Evolutionary conservation across 2,888 invertebrate species (phyloP).

Genomic region (Pachymerium ferrugineum): DNA sequence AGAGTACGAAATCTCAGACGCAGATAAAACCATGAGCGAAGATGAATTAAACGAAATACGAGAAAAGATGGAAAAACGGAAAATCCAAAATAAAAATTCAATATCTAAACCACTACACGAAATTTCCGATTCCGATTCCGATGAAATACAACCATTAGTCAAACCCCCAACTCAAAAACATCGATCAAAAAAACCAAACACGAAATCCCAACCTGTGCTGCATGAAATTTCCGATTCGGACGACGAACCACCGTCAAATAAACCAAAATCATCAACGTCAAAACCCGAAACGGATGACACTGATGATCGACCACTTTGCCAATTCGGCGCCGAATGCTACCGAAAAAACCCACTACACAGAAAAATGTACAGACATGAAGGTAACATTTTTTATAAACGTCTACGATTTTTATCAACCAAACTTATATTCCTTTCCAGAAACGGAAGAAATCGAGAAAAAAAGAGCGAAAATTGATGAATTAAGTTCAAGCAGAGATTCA

Average conservation of each 20-base stretch:
- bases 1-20: background rate
- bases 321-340: conserved; percentile 71
- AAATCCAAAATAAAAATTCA: background rate
- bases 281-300: background rate
- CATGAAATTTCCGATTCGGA: background rate
- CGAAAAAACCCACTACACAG: conserved; percentile 80
- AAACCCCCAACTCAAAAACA: too few species aligned
- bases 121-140: background rate
- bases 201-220: background rate
- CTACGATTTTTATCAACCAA: background rate
- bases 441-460: background rate
- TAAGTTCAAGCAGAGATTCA: background rate
- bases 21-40: conserved; percentile 1
- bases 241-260: background rate
- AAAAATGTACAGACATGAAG: conserved; percentile 67
- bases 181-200: background rate
- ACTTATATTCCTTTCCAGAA: background rate
- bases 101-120: background rate
- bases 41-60: background rate
- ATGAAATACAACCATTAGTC: background rate
- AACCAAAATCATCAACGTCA: background rate
- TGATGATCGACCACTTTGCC: conserved; percentile 52
- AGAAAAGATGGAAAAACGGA: background rate
- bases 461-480: background rate
- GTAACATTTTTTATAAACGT: background rate